phyloP scores from a whole-genome alignment of 2,888 invertebrate genomes.

The Agrotis ipsilon region DNA sequence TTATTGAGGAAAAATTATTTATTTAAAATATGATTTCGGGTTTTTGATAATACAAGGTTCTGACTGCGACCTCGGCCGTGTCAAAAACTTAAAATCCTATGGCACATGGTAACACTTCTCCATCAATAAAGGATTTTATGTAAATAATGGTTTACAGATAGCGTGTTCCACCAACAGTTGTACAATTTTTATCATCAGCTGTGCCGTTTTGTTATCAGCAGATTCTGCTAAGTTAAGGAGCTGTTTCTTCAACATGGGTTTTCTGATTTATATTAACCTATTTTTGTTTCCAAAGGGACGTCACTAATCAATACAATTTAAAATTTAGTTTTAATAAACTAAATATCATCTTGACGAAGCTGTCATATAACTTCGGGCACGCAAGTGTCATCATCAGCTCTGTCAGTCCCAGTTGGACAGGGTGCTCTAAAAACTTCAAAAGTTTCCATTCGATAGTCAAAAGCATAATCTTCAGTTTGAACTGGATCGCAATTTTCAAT shows the following conservation, averaged over 20 bases:
- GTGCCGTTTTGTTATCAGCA: too few relatives aligned
- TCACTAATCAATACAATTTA: neutral
- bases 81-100: neutral
- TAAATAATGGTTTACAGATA: too few relatives aligned
- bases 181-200: too few relatives aligned
- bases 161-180: too few relatives aligned
- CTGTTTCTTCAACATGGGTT: too few relatives aligned
- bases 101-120: neutral
- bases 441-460: neutral
- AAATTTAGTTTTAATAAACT: neutral
- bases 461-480: too few relatives aligned
- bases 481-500: too few relatives aligned
- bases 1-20: neutral
- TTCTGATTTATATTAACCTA: neutral
- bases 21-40: slow-evolving; percentile 2
- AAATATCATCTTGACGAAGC: neutral
- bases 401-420: slow-evolving; percentile 31
- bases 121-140: neutral
- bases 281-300: neutral
- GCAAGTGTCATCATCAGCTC: slow-evolving; percentile 40
- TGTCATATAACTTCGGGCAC: neutral
- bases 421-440: neutral
- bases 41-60: neutral
- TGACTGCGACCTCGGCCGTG: neutral
- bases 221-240: too few relatives aligned